Evolutionary conservation across 2,888 invertebrate species (phyloP), one percentile per base, ranked within the genome.

Genomic region (Polydesmus complanatus): DNA sequence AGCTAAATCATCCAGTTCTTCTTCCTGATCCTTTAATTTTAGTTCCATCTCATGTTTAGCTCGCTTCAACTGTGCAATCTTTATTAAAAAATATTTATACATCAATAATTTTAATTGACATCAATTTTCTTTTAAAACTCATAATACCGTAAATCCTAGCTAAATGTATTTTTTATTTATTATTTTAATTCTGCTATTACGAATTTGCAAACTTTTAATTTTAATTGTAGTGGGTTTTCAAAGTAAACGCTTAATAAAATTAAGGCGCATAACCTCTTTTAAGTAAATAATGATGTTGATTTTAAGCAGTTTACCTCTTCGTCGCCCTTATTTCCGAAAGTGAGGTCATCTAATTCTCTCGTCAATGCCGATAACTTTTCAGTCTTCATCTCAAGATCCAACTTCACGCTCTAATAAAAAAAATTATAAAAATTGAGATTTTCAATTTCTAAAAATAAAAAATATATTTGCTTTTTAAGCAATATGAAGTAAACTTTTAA

Each of bases 1-100:
- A 2, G 94, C 93, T 71, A 94, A 81, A 72, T 97, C 96, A 71
- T 96, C 96, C 57, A 96, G 78, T 73, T 96, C 96, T 72, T 96
- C 95, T 72, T 95, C 95, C 75, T 77, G 77, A 60, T 78, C 78
- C 63, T 90, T 83, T 27, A 84, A 77, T 65, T 89, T 84, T 51
- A 88, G 79, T 73, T 95, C 94, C 64, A 92, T 80, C 67, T 95
- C 94, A 66, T 89, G 83, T 72, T 90, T 89, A 22, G 83, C 82
- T 68, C 90, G 84, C 64, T 91, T 83, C 68, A 95, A 78, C 58
- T 84, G 80, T 48, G 14, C 14, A 14, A 48, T 14, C 18, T 48
- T 48, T 18, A 48, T 48, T 14, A 48, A 48, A 48, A 48, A 48
- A 18, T 48, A 18, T 48, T 18, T 14, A n/a, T n/a, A n/a, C n/a